Conservation (phyloP, 64 coral and sea anemone genomes). For the Stylophora pistillata region DNA sequence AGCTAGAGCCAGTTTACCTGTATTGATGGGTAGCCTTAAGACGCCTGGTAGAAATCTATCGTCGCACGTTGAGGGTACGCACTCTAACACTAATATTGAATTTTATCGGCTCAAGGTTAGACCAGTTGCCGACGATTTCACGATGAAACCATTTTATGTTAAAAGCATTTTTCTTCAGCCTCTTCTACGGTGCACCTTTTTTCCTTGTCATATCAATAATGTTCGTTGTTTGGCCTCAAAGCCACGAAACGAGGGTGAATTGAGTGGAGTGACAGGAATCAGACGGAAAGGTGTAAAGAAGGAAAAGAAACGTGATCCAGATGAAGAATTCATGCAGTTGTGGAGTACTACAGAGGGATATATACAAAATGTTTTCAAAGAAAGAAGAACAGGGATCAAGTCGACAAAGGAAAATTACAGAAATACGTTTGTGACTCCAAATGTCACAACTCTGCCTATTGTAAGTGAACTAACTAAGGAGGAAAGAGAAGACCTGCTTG, state of each 20-base stretch:
- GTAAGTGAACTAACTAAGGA: conserved; percentile 31
- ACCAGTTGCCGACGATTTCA: not conserved
- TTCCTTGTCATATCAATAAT: not conserved
- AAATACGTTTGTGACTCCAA: conserved; percentile 11
- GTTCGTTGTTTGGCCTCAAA: conserved; percentile 11
- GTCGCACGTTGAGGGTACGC: not conserved
- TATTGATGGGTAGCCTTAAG: not conserved
- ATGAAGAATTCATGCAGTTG: conserved; percentile 79
- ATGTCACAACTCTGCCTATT: conserved; percentile 36
- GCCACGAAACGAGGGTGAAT: not conserved
- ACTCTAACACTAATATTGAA: not conserved
- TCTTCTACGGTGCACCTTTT: not conserved
- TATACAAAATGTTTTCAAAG: conserved; percentile 48
- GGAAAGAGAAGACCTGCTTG: conserved; percentile 41
- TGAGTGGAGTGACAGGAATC: conserved; percentile 40
- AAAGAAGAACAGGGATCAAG: conserved; percentile 37
- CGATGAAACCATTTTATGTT: not conserved
- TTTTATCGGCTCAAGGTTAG: not conserved
- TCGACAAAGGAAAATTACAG: not conserved
- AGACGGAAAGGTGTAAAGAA: conserved; percentile 13
- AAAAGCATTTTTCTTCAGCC: not conserved
- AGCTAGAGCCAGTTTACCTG: not conserved
- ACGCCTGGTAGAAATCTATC: conserved; percentile 10
- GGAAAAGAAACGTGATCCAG: conserved; percentile 45
- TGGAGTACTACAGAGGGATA: conserved; percentile 68